These are phyloP conservation scores for Probaryconus sp. DNA, from an alignment of 1,140 invertebrate genomes.

Conservation along the genomic window DNA sequence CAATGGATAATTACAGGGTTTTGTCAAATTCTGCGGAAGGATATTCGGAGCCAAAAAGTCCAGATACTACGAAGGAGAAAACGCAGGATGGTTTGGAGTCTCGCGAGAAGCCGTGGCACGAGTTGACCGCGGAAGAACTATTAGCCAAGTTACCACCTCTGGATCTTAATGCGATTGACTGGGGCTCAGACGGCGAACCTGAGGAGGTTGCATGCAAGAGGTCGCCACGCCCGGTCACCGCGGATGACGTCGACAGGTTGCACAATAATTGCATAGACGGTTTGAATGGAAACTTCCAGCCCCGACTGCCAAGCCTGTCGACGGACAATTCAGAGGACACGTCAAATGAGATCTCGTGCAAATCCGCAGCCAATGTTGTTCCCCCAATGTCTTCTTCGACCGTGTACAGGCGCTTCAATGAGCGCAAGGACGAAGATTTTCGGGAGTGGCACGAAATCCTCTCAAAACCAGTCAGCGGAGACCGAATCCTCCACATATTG, in stretches of 20 bases:
- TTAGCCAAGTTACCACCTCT: slow-evolving; percentile 82
- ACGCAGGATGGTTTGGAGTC: slow-evolving; percentile 29
- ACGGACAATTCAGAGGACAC: slow-evolving; percentile 14
- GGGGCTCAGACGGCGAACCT: slow-evolving; percentile 73
- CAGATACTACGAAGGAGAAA: slow-evolving; percentile 26
- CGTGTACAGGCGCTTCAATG: slow-evolving; percentile 57
- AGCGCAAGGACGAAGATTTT: slow-evolving; percentile 80
- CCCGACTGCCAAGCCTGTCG: slow-evolving; percentile 57
- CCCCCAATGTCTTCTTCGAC: slow-evolving; percentile 38
- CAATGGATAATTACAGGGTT: slow-evolving; percentile 42
- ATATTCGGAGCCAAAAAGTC: slow-evolving; percentile 25
- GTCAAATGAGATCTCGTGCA: slow-evolving; percentile 33
- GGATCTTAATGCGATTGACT: slow-evolving; percentile 79
- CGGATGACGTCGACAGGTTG: slow-evolving; percentile 71
- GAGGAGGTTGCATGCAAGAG: slow-evolving; percentile 54
- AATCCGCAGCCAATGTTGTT: slow-evolving; percentile 46
- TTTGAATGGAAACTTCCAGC: slow-evolving; percentile 75
- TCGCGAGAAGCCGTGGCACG: slow-evolving; percentile 45
- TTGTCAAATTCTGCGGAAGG: slow-evolving; percentile 38
- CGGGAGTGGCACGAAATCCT: slow-evolving; percentile 90
- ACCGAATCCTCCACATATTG: slow-evolving; percentile 89
- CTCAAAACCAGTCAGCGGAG: slow-evolving; percentile 83
- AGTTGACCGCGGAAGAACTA: slow-evolving; percentile 79
- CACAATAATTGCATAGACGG: slow-evolving; percentile 72
- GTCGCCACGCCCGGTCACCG: slow-evolving; percentile 58